A percentile compares a stretch with the other conserved stretches of the same genome.
phyloP scores from a whole-genome alignment of 2,888 invertebrate species.

The Philhelius pedissequus region DNA sequence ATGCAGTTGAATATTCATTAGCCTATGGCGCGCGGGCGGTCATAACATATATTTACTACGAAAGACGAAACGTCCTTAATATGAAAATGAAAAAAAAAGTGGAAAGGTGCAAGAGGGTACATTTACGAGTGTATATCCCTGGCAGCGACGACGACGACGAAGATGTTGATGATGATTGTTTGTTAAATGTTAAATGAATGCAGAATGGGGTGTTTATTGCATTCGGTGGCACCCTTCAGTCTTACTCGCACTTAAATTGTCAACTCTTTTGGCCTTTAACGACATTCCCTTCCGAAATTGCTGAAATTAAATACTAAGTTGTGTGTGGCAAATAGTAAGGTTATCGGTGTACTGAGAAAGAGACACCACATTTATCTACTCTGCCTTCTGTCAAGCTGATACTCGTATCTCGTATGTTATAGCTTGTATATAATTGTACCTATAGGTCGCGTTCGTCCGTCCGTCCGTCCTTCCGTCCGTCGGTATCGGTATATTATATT shows the following conservation, averaged over 20 bases:
- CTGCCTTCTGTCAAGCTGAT: not conserved
- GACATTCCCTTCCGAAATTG: slow-evolving; percentile 17
- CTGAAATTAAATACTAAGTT: slow-evolving; percentile 38
- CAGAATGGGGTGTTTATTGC: slow-evolving; percentile 63
- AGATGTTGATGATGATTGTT: slow-evolving; percentile 47
- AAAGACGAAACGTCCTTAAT: not conserved
- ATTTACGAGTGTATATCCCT: no score
- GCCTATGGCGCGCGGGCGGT: not conserved
- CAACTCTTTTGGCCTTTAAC: slow-evolving; percentile 48
- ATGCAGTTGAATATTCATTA: slow-evolving; percentile 55
- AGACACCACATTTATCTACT: not conserved
- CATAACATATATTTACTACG: slow-evolving; percentile 21
- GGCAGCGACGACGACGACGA: not conserved
- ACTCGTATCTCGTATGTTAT: not conserved
- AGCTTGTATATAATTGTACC: no score
- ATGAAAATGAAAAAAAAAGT: not conserved
- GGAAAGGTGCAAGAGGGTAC: slow-evolving; percentile 24
- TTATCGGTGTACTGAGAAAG: not conserved
- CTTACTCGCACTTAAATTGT: slow-evolving; percentile 6
- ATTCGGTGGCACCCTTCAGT: slow-evolving; percentile 29
- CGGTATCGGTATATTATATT: not conserved
- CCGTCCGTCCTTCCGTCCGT: no score
- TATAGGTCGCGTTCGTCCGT: no score
- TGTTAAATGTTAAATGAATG: slow-evolving; percentile 45
- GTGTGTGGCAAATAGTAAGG: not conserved